Percentiles rank a stretch among this genome's conserved stretches.
Conservation (phyloP, 2,113 vertebrate genomes). For the Carassius carassius region DNA sequence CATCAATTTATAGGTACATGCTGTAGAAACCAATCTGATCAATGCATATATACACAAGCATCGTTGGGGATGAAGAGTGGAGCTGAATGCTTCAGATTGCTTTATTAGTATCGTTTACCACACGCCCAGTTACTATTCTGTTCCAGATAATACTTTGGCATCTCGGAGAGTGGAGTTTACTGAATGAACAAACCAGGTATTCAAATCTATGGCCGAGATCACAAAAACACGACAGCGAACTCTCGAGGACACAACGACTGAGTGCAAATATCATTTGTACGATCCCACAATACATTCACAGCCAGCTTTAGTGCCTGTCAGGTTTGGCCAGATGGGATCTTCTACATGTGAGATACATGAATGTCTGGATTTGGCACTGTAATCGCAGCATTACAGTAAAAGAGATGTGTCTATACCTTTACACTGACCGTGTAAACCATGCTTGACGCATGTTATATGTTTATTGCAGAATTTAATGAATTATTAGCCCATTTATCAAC, state of each 20-base stretch:
- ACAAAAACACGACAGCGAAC: conserved; percentile 19
- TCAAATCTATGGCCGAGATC: conserved; percentile 10
- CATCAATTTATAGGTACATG: conserved; percentile 81
- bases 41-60: conserved; percentile 70
- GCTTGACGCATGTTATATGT: background rate
- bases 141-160: conserved; percentile 56
- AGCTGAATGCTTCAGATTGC: conserved; percentile 50
- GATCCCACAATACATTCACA: conserved; percentile 33
- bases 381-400: conserved; percentile 23
- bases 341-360: background rate
- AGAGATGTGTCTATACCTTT: background rate
- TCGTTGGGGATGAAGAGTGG: conserved; percentile 34
- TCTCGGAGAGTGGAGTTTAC: conserved; percentile 40
- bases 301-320: conserved; percentile 30
- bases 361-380: conserved; percentile 31
- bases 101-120: conserved; percentile 14
- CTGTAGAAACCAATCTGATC: conserved; percentile 74
- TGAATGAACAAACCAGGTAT: background rate
- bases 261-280: background rate
- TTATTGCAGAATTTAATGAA: background rate
- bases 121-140: conserved; percentile 10
- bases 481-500: conserved; percentile 17
- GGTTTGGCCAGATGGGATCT: background rate
- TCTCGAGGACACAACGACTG: background rate
- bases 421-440: conserved; percentile 18